Conservation (phyloP, 2,888 invertebrate species). For the Bellardia pandia region DNA sequence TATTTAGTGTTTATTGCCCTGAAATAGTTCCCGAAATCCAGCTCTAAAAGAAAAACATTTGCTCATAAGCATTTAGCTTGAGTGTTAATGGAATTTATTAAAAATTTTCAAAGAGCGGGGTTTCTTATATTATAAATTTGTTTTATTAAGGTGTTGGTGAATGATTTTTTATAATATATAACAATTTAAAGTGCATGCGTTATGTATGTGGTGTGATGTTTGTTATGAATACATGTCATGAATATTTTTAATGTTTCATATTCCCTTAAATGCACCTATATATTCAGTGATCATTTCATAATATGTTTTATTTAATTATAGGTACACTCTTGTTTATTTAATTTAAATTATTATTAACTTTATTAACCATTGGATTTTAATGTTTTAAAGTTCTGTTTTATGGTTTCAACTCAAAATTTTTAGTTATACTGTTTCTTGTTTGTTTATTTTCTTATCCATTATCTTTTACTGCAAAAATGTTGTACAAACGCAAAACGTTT, state of each 20-base stretch:
- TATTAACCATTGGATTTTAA: slow-evolving; percentile 8
- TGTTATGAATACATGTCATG: slow-evolving; percentile 32
- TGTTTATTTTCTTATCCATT: slow-evolving; percentile 6
- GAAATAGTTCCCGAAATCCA: background rate
- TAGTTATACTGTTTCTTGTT: background rate
- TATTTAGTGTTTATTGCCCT: slow-evolving; percentile 1
- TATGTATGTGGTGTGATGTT: slow-evolving; percentile 41
- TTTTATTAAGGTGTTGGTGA: slow-evolving; percentile 6
- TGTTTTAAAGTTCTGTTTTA: background rate
- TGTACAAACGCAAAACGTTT: background rate
- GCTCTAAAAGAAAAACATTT: background rate
- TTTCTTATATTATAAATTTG: background rate
- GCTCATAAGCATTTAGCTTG: too few species aligned
- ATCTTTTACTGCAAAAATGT: too few species aligned
- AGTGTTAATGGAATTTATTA: background rate
- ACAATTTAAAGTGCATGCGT: slow-evolving; percentile 34
- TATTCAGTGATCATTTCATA: slow-evolving; percentile 45
- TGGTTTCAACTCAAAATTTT: background rate
- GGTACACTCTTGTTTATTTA: slow-evolving; percentile 67
- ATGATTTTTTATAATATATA: background rate
- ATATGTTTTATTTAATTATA: slow-evolving; percentile 25
- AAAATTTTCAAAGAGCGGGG: background rate
- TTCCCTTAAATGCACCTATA: slow-evolving; percentile 29
- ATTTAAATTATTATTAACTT: background rate
- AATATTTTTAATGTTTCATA: background rate